phyloP scores from a whole-genome alignment of 2,888 invertebrate species.

The Thereva unica region DNA sequence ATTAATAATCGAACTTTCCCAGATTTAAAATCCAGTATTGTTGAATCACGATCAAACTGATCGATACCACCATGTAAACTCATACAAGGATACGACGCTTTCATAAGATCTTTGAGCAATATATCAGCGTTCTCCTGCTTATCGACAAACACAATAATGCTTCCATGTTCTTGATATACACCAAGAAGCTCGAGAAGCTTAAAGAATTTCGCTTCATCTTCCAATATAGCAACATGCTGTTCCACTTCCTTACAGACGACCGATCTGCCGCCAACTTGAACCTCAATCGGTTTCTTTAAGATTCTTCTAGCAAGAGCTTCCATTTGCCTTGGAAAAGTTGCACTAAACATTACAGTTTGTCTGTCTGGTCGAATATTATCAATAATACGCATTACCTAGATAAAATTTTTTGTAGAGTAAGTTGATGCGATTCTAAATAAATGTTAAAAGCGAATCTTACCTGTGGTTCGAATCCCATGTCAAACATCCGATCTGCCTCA shows the following conservation, averaged over 20 bases:
- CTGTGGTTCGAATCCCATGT: slow-evolving; percentile 93
- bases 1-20: slow-evolving; percentile 91
- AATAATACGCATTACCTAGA: slow-evolving; percentile 90
- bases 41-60: slow-evolving; percentile 98
- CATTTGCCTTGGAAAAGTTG: slow-evolving; percentile 99
- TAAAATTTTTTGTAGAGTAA: slow-evolving; percentile 24
- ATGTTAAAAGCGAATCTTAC: slow-evolving; percentile 43
- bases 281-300: slow-evolving; percentile 92
- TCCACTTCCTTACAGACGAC: slow-evolving; percentile 98
- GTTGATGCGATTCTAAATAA: not conserved
- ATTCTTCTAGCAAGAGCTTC: slow-evolving; percentile 95
- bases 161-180: slow-evolving; percentile 86
- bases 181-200: slow-evolving; percentile 98
- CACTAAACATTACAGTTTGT: slow-evolving; percentile 98
- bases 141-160: slow-evolving; percentile 96
- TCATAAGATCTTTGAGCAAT: slow-evolving; percentile 91
- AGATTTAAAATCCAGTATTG: slow-evolving; percentile 95
- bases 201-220: slow-evolving; percentile 96
- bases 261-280: slow-evolving; percentile 95
- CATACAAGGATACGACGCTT: slow-evolving; percentile 94
- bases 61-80: slow-evolving; percentile 99
- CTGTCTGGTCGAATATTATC: slow-evolving; percentile 96
- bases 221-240: slow-evolving; percentile 89
- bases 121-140: slow-evolving; percentile 98
- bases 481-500: slow-evolving; percentile 99